Base-by-base conservation (phyloP, 2,888 invertebrate genomes). In the Octodonta nipae region DNA sequence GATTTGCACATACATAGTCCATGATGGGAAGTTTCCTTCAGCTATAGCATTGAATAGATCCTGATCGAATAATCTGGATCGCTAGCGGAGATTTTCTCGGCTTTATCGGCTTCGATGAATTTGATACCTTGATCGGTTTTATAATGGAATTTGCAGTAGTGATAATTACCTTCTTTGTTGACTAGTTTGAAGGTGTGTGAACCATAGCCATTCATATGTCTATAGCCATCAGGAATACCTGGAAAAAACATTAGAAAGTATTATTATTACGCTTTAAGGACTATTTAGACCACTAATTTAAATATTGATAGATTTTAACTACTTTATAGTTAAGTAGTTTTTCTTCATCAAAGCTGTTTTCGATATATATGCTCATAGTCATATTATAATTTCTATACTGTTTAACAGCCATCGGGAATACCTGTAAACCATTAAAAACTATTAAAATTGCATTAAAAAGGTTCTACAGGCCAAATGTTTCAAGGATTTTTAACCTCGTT, bases 201-300 rank as follows among this genome's bases (percentile, higher is more conserved):
- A 4, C 91, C 91, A 54, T 89, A 93, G 24, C 93, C 93, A 55
- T 93, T 86, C 93, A 95, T 92, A 58, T 80, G 78, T 32, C 91
- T 75, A 62, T 77, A 80, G 12, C 93, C 92, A 61, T 92, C 86
- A 5, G 93, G 93, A 45, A 86, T 86, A 27, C 49, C 45, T 46
- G 12, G n/a, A 37, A 41, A 7, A 28, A 24, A 20, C 17, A n/a
- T 7, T 6, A 20, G 20, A 20, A 6, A 20, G 7, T n/a, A 20
- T 20, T 6, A 20, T 7, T 20, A n/a, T n/a, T 7, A 22, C n/a
- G 11, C 10, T 22, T 4, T 20, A 20, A n/a, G n/a, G n/a, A n/a
- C n/a, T n/a, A n/a, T n/a, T n/a, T n/a, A n/a, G n/a, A n/a, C n/a
- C n/a, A n/a, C n/a, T n/a, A n/a, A n/a, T n/a, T n/a, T n/a, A n/a